phyloP scores from a whole-genome alignment of 2,888 invertebrate species.

The Eustalomyia histrio region DNA sequence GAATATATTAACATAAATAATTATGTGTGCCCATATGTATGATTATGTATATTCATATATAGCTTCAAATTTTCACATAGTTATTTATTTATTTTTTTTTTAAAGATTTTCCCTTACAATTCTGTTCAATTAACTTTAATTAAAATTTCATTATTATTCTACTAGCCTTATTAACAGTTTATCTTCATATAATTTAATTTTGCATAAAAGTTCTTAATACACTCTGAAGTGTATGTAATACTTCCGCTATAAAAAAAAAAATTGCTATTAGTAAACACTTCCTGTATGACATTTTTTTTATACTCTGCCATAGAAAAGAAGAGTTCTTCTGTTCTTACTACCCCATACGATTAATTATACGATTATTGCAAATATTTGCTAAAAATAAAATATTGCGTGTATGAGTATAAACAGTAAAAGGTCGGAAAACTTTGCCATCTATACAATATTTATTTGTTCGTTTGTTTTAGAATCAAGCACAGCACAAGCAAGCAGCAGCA shows the following conservation, averaged over 20 bases:
- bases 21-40: too few relatives aligned
- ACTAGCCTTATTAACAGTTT: too few relatives aligned
- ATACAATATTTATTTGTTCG: not conserved
- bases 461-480: not conserved
- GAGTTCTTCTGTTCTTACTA: not conserved
- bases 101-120: too few relatives aligned
- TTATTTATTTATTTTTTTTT: too few relatives aligned
- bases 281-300: constrained; percentile 43
- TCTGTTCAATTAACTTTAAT: too few relatives aligned
- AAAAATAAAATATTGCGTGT: not conserved
- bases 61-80: too few relatives aligned
- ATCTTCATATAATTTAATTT: not conserved
- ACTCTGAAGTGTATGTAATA: not conserved
- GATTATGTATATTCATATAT: too few relatives aligned
- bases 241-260: constrained; percentile 41
- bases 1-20: too few relatives aligned
- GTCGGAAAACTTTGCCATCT: not conserved
- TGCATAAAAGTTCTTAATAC: not conserved
- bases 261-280: constrained; percentile 51
- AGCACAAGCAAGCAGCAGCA: too few relatives aligned
- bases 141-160: too few relatives aligned
- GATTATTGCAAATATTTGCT: not conserved
- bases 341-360: not conserved
- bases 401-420: not conserved
- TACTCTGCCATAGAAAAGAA: not conserved